A percentile compares a stretch with the other conserved stretches of the same genome.
phyloP scores from a whole-genome alignment of 2,797 vertebrate species.

The Halcyon smyrnensis region DNA sequence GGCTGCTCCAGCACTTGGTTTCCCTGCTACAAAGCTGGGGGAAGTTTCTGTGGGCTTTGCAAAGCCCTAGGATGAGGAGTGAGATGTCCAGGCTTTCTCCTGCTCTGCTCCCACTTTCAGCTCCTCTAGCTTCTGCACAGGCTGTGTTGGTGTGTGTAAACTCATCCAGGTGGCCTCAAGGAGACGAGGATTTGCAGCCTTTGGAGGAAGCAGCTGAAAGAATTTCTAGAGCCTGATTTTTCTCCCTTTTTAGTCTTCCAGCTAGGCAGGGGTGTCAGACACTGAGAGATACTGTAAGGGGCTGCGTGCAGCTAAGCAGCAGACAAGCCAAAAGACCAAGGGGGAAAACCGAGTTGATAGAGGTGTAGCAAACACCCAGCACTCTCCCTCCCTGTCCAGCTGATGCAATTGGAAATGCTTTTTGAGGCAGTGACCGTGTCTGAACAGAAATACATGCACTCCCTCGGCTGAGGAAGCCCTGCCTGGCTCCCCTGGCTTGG shows the following conservation, averaged over 20 bases:
- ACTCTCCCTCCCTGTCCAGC: background rate
- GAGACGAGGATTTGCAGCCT: background rate
- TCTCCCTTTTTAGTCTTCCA: background rate
- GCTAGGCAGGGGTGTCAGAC: background rate
- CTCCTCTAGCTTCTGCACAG: background rate
- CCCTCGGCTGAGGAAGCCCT: background rate
- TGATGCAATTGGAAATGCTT: background rate
- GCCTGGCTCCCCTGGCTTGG: background rate
- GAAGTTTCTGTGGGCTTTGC: background rate
- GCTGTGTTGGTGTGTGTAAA: background rate
- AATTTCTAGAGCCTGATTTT: background rate
- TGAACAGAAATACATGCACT: background rate
- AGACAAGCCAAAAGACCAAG: fast-evolving
- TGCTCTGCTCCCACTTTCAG: background rate
- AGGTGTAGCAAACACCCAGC: background rate
- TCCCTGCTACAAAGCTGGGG: background rate
- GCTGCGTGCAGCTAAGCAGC: background rate
- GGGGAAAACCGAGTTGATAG: background rate
- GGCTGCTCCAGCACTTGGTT: background rate
- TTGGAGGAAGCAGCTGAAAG: background rate
- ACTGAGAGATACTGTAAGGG: background rate
- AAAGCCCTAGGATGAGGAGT: background rate
- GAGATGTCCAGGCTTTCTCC: background rate
- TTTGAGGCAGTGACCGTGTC: background rate
- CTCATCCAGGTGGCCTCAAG: background rate